These are phyloP conservation scores for Vandiemenella viatica DNA, from an alignment of 2,888 invertebrate species.

Conservation along the genomic window DNA sequence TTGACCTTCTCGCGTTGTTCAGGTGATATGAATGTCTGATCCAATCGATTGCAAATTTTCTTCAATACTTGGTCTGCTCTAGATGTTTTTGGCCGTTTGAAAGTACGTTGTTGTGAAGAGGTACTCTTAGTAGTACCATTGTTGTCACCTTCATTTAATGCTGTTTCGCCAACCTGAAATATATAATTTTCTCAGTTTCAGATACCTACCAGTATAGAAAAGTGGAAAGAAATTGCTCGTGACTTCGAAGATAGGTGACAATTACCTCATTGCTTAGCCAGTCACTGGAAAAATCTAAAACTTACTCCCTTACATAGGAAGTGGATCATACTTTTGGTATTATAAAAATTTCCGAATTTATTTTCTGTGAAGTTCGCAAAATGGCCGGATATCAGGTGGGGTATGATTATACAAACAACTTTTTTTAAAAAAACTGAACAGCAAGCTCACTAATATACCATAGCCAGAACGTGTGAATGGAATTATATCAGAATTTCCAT, in stretches of 20 bases:
- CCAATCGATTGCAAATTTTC: neutral
- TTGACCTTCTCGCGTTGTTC: neutral
- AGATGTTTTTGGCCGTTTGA: neutral
- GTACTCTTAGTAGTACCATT: too few relatives aligned
- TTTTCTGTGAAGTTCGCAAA: conserved; percentile 17
- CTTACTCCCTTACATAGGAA: conserved; percentile 11
- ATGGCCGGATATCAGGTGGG: conserved; percentile 20
- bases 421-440: conserved; percentile 15
- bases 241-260: conserved; percentile 2
- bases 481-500: conserved; percentile 9
- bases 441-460: conserved; percentile 11
- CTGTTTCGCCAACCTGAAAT: neutral
- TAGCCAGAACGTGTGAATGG: neutral
- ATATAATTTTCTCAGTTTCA: neutral
- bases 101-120: neutral
- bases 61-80: neutral
- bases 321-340: conserved; percentile 14
- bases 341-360: conserved; percentile 15
- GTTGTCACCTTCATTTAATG: neutral
- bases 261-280: conserved; percentile 1
- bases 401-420: conserved; percentile 14
- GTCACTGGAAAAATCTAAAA: conserved; percentile 1
- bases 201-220: neutral
- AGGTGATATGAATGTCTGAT: neutral
- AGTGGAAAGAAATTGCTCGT: neutral